These are phyloP conservation scores for Seira ritae DNA, from an alignment of 2,888 invertebrate genomes.

Conservation along the genomic window DNA sequence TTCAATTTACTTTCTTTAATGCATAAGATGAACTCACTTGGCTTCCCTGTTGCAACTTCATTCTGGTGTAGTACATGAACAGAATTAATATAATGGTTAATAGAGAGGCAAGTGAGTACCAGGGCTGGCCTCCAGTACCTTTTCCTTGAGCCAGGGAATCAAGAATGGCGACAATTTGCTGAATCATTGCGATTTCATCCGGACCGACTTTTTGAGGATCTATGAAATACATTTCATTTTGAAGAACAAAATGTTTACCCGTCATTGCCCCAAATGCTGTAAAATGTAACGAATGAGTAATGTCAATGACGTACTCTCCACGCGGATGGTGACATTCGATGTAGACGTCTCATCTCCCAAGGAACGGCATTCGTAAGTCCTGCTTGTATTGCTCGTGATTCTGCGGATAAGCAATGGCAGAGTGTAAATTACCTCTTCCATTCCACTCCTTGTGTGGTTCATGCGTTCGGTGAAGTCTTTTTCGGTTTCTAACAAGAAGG, in stretches of 20 bases:
- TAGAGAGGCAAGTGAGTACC: conserved; percentile 31
- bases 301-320: conserved; percentile 21
- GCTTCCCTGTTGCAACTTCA: conserved; percentile 33
- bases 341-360: neutral
- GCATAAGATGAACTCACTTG: neutral
- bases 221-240: neutral
- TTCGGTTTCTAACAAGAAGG: neutral
- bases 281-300: neutral
- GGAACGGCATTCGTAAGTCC: conserved; percentile 28
- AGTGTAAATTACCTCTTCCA: neutral
- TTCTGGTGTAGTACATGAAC: conserved; percentile 42
- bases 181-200: conserved; percentile 44
- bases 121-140: conserved; percentile 32
- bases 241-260: too few species aligned
- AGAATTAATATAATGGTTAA: conserved; percentile 32
- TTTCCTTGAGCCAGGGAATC: conserved; percentile 15
- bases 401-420: conserved; percentile 19
- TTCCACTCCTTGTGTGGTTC: neutral
- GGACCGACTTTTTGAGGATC: conserved; percentile 35
- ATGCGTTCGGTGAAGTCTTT: neutral
- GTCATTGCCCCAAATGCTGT: too few species aligned
- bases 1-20: too few species aligned
- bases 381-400: conserved; percentile 7
- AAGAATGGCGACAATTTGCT: conserved; percentile 39
- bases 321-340: neutral